These are phyloP conservation scores for Alosa alosa DNA, from an alignment of 2,113 vertebrate species.

Conservation along the genomic window DNA sequence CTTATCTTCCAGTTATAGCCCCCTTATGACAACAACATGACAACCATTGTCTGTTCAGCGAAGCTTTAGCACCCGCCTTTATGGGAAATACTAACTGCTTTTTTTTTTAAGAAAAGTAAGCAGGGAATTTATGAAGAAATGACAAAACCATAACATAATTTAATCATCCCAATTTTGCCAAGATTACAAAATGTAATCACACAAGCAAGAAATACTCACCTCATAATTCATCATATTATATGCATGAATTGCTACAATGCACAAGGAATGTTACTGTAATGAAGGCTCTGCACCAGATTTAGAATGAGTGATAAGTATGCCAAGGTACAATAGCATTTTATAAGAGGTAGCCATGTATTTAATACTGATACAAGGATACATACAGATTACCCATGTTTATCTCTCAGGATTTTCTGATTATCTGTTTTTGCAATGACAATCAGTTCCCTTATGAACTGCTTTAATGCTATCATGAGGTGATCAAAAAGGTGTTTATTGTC, in stretches of 20 bases:
- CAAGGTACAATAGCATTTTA: too few species aligned
- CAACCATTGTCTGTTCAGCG: background rate
- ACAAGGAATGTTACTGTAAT: background rate
- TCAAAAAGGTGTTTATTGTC: background rate
- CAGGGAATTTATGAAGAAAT: background rate
- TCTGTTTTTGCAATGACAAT: background rate
- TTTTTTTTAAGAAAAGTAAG: background rate
- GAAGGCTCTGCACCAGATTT: background rate
- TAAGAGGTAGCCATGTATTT: too few species aligned
- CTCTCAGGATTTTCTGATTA: too few species aligned
- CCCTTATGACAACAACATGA: background rate
- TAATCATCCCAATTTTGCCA: background rate
- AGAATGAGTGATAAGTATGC: background rate
- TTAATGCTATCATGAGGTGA: background rate
- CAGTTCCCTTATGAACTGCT: background rate
- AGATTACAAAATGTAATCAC: background rate
- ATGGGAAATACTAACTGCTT: background rate
- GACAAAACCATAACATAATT: background rate
- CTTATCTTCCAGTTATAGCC: background rate
- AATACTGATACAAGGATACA: too few species aligned
- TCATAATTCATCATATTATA: background rate
- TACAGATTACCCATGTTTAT: too few species aligned
- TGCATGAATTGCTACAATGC: background rate
- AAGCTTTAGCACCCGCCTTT: background rate
- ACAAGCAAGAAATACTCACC: background rate